Base-by-base conservation (phyloP, 2,888 invertebrate species). In the Ormyrus thymus region DNA sequence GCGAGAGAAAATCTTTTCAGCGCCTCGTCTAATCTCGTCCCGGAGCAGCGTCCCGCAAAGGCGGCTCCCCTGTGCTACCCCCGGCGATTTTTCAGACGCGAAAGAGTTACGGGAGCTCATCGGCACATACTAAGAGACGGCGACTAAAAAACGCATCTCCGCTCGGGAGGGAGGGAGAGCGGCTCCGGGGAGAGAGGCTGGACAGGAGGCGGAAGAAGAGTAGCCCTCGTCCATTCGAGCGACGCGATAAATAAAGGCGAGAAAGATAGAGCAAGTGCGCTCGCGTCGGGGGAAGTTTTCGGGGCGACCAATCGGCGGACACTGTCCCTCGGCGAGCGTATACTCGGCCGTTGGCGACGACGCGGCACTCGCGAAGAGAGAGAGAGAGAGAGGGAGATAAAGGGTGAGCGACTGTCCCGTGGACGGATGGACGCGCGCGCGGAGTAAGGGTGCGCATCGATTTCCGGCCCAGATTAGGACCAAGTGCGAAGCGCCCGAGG, bases 1-100 rank as follows among this genome's bases (percentile, higher is more conserved):
- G 6, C 1, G 50, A 61, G 51, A 65, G 65, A 48, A 73, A 64
- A 73, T 73, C 64, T 64, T 73, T 73, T 73, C 64, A 64, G 15
- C 64, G 29, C 64, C 64, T 73, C 73, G 48, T 62, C 55, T 65
- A 64, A 73, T 73, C 55, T 59, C 62, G 45, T 13, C 51, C 46
- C 53, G 29, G 29, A 4, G 29, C 4, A 29, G 29, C 29, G 29
- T 29, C 29, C 29, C 29, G 29, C 29, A 29, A 29, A 29, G 29
- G 29, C 4, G 4, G 29, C 45, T 13, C 46, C 45, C 29, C 13
- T 53, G 6, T 10, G 43, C 2, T 29, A 29, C 29, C 8, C 61
- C 48, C 56, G 58, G 50, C 64, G 46, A 65, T 65, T 74, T 74
- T 51, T 74, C 50, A 56, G 53, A 1, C n/a, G 45, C 51, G n/a